phyloP scores from a whole-genome alignment of 2,113 vertebrate genomes.

The Tretioscincus oriximinensis region DNA sequence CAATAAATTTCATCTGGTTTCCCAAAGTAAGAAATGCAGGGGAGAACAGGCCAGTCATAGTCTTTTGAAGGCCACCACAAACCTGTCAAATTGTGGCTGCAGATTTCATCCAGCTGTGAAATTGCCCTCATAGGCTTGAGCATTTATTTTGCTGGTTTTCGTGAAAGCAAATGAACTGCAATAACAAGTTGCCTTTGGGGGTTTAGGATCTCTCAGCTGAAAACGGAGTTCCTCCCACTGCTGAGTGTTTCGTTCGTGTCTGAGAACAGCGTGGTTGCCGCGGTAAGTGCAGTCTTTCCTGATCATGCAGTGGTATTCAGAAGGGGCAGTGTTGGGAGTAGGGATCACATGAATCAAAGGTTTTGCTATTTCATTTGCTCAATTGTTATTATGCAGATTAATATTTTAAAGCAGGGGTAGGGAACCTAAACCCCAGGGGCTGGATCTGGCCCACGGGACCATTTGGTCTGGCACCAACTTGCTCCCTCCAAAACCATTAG shows the following conservation, averaged over 20 bases:
- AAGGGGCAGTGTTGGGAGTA: background rate
- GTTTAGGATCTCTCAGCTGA: constrained; percentile 91
- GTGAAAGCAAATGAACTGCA: background rate
- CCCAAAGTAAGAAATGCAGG: too few species aligned
- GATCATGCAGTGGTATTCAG: background rate
- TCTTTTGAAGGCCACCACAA: too few species aligned
- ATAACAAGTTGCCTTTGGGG: constrained; percentile 63
- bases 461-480: too few species aligned
- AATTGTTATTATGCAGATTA: background rate
- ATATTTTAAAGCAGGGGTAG: too few species aligned
- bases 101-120: background rate
- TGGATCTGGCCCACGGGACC: too few species aligned
- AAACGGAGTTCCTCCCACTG: constrained; percentile 97
- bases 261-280: constrained; percentile 94
- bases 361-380: too few species aligned
- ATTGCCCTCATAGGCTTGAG: too few species aligned
- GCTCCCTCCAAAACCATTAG: too few species aligned
- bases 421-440: too few species aligned
- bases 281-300: constrained; percentile 79
- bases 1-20: too few species aligned
- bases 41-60: background rate
- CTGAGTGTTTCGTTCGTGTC: constrained; percentile 95
- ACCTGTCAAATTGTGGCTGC: too few species aligned
- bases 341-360: background rate
- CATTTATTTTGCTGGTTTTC: too few species aligned